phyloP scores from a whole-genome alignment of 1,140 invertebrate species.

The Danaus melanippus region DNA sequence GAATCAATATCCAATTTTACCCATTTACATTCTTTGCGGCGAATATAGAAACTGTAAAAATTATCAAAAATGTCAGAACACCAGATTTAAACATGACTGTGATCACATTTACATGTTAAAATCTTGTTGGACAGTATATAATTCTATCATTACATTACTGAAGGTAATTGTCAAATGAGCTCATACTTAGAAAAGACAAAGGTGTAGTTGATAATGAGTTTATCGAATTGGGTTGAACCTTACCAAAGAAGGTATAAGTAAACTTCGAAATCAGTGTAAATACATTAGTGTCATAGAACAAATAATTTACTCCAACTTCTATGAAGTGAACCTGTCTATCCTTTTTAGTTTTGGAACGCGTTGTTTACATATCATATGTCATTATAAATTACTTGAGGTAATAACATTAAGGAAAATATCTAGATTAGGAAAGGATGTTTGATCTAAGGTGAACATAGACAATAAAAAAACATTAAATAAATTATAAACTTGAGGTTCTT shows the following conservation, averaged over 20 bases:
- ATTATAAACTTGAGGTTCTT: too few species aligned
- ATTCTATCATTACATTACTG: conserved; percentile 30
- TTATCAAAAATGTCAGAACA: conserved; percentile 39
- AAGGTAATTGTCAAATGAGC: conserved; percentile 48
- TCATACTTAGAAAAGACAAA: conserved; percentile 42
- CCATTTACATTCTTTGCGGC: conserved; percentile 45
- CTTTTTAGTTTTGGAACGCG: conserved; percentile 4
- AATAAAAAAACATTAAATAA: too few species aligned
- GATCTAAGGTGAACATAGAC: too few species aligned
- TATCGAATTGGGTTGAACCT: conserved; percentile 52
- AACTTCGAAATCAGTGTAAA: conserved; percentile 56
- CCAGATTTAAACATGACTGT: conserved; percentile 50
- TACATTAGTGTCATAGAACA: conserved; percentile 33
- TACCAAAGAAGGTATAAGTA: conserved; percentile 47
- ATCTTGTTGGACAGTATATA: conserved; percentile 11
- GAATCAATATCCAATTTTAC: conserved; percentile 27
- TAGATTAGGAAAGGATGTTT: too few species aligned
- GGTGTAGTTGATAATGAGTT: conserved; percentile 35
- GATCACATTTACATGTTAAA: conserved; percentile 40
- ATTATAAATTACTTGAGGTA: too few species aligned
- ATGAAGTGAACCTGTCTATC: conserved; percentile 20
- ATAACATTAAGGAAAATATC: too few species aligned
- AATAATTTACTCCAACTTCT: conserved; percentile 24
- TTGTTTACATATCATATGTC: too few species aligned
- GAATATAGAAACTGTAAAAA: conserved; percentile 42